Evolutionary conservation across 2,797 vertebrate genomes (phyloP).

Genomic region (Petrocephalus schoutedeni): DNA sequence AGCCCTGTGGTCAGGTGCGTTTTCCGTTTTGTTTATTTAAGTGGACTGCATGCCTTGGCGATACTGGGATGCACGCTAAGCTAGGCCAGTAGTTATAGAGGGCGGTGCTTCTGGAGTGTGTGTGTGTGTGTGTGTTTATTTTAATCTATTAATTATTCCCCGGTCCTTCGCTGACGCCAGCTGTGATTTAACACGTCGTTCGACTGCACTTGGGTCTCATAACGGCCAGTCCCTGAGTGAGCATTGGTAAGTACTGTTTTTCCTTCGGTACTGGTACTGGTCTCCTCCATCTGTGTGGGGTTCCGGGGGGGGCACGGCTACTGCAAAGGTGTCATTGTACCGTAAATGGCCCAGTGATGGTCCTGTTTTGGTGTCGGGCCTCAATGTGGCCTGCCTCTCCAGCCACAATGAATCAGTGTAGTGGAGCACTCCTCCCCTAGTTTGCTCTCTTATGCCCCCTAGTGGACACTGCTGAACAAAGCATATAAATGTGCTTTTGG

Average conservation of each 20-base stretch:
- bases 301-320: background rate
- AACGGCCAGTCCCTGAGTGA: background rate
- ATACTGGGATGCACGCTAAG: background rate
- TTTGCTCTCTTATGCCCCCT: background rate
- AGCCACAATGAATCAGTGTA: background rate
- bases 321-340: background rate
- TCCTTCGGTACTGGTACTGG: background rate
- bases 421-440: background rate
- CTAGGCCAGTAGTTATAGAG: background rate
- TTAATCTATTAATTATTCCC: background rate
- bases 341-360: background rate
- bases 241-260: background rate
- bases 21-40: background rate
- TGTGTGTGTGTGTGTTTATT: background rate
- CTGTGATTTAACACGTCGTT: background rate
- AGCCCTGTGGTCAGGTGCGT: background rate
- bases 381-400: background rate
- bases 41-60: background rate
- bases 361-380: background rate
- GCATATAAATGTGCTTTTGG: background rate
- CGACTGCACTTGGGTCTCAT: background rate
- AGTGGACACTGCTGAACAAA: background rate
- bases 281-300: background rate
- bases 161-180: background rate
- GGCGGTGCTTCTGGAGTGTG: background rate